Conservation (phyloP, 2,797 vertebrate genomes). For the Diplodus puntazzo region DNA sequence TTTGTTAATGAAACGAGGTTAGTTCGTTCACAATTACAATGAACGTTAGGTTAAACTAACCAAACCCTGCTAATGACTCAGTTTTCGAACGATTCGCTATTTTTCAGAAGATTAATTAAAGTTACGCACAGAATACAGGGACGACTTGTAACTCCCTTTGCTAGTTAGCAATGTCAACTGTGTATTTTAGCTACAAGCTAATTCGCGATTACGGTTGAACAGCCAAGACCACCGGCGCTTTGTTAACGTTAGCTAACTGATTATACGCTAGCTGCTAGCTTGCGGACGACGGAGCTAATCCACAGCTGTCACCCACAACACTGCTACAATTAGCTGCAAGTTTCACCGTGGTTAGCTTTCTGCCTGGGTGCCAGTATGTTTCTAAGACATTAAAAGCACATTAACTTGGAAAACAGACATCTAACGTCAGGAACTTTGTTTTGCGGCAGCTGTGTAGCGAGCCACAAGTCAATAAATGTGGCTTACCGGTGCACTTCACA, state of each 20-base stretch:
- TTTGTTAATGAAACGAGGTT: not conserved
- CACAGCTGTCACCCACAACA: slow-evolving; percentile 74
- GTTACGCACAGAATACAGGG: not conserved
- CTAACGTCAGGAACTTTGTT: not conserved
- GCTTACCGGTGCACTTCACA: slow-evolving; percentile 78
- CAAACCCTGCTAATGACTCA: not conserved
- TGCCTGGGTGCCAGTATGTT: not conserved
- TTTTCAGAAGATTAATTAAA: not conserved
- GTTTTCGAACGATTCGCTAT: not conserved
- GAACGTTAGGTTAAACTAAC: not conserved
- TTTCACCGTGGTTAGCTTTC: slow-evolving; percentile 9
- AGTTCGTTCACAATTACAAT: not conserved
- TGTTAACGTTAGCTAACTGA: slow-evolving; percentile 80
- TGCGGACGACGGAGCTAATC: slow-evolving; percentile 60
- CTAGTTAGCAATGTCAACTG: not conserved
- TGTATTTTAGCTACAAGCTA: slow-evolving; percentile 41
- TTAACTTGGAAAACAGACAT: not conserved
- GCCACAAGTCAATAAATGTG: slow-evolving; percentile 20
- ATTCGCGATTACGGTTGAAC: slow-evolving; percentile 21
- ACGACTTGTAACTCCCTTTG: not conserved
- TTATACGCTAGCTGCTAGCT: slow-evolving; percentile 49
- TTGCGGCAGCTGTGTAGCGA: not conserved
- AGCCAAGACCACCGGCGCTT: slow-evolving; percentile 59
- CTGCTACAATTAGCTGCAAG: slow-evolving; percentile 36
- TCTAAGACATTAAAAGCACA: not conserved